Evolutionary conservation across 2,797 vertebrate species (phyloP), one percentile per base, ranked within the genome.

Genomic region (Chlorospingus semifuscus): DNA sequence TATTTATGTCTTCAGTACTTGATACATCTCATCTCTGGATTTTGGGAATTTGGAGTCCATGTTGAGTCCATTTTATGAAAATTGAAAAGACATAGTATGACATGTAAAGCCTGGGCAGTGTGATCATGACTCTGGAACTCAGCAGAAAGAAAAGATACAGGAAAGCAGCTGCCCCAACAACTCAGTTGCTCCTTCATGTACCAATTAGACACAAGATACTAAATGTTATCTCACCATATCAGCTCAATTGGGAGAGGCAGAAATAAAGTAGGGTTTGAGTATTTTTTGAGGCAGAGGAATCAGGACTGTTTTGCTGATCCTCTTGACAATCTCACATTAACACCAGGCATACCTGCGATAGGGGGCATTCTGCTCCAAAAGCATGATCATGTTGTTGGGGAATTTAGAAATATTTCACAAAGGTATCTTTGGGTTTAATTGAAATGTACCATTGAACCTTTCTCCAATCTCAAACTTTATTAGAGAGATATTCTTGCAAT

Each of bases 371-470:
- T 46, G 16, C 16, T 87, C 71, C 59, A 26, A 68, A 79, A 57
- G 6, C 18, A n/a, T 13, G 7, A 9, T 41, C 10, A 50, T 1
- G 0, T 7, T 41, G 3, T 49, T 26, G 3, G 18, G 30, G 21
- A 39, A 44, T 72, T 93, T 72, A 29, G 71, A 74, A 87, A 57
- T 36, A 64, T 61, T 83, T 82, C 47, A 39, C n/a, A 42, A 15
- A 47, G 11, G 2, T 86, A 11, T n/a, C 26, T 52, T 70, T 41
- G 30, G 9, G 29, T 69, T 79, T 79, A 57, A 16, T 56, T 66
- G 21, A 70, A 77, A 63, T 3, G 27, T 65, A 18, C 10, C 8
- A 13, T 3, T 72, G 24, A 87, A 52, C 4, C 68, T 74, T 71
- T 71, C 32, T 21, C 23, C 39, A 72, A 6, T 34, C 12, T 78